phyloP scores from a whole-genome alignment of 2,113 vertebrate species.

The Chaetorhynchus papuensis region DNA sequence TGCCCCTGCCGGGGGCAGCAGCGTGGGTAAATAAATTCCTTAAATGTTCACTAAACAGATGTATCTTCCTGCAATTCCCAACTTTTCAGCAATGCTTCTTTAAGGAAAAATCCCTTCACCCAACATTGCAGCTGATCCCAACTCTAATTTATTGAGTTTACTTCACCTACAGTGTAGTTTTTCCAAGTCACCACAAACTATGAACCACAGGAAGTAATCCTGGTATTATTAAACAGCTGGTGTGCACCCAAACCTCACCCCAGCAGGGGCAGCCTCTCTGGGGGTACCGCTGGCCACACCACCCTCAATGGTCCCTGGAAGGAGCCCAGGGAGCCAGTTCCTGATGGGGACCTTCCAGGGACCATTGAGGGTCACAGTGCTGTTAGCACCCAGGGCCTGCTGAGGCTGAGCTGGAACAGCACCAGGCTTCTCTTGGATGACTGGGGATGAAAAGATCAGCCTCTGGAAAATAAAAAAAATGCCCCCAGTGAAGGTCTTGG shows the following conservation, averaged over 20 bases:
- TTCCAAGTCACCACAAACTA: not conserved
- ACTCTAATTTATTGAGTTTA: not conserved
- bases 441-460: not conserved
- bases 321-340: not conserved
- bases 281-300: not conserved
- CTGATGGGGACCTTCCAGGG: not conserved
- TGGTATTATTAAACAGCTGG: not conserved
- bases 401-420: not conserved
- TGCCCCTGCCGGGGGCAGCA: not conserved
- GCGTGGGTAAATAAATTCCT: fast-evolving
- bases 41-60: not conserved
- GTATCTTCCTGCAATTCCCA: not conserved
- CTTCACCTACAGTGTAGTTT: not conserved
- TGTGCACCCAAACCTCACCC: not conserved
- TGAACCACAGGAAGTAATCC: not conserved
- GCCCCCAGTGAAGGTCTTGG: not conserved
- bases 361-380: not conserved
- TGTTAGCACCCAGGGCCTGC: not conserved
- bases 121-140: not conserved
- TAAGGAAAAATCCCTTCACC: not conserved
- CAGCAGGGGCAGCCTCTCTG: not conserved
- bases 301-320: too few species aligned
- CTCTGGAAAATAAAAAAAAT: not conserved
- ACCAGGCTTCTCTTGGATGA: not conserved
- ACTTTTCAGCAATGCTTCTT: not conserved